Percentiles rank a stretch among this genome's conserved stretches.
Evolutionary conservation across 2,797 vertebrate species (phyloP).

Genomic region (Crenuchus spilurus): DNA sequence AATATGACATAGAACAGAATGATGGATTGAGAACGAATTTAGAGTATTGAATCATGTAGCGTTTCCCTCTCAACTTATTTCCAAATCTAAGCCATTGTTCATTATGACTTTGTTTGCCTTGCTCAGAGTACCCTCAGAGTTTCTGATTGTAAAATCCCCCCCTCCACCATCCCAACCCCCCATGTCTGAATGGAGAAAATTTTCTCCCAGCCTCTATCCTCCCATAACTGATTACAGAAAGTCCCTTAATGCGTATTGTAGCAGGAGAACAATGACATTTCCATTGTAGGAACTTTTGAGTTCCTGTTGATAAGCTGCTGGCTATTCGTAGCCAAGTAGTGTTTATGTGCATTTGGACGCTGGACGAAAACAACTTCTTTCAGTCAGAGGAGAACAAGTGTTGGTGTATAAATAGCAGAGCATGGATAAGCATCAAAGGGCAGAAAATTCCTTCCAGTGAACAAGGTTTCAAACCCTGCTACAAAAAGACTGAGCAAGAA

Average conservation of each 20-base stretch:
- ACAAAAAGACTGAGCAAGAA: conserved; percentile 17
- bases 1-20: conserved; percentile 16
- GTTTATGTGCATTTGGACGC: conserved; percentile 78
- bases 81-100: conserved; percentile 51
- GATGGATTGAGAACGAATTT: conserved; percentile 22
- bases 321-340: conserved; percentile 67
- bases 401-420: conserved; percentile 76
- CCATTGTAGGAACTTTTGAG: conserved; percentile 82
- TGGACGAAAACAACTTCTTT: conserved; percentile 63
- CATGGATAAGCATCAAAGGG: conserved; percentile 74
- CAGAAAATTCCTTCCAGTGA: conserved; percentile 65
- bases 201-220: conserved; percentile 61
- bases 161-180: not conserved
- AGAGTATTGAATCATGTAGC: conserved; percentile 28
- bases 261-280: conserved; percentile 81
- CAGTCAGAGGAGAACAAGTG: conserved; percentile 76
- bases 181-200: conserved; percentile 70
- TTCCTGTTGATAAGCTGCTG: conserved; percentile 84
- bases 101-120: conserved; percentile 49
- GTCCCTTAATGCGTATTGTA: conserved; percentile 78
- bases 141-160: conserved; percentile 40
- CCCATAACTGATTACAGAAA: conserved; percentile 77
- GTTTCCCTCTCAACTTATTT: conserved; percentile 35
- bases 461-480: conserved; percentile 58
- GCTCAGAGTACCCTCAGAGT: conserved; percentile 38